Conservation (phyloP, 2,113 vertebrate species). For the Promerops cafer region DNA sequence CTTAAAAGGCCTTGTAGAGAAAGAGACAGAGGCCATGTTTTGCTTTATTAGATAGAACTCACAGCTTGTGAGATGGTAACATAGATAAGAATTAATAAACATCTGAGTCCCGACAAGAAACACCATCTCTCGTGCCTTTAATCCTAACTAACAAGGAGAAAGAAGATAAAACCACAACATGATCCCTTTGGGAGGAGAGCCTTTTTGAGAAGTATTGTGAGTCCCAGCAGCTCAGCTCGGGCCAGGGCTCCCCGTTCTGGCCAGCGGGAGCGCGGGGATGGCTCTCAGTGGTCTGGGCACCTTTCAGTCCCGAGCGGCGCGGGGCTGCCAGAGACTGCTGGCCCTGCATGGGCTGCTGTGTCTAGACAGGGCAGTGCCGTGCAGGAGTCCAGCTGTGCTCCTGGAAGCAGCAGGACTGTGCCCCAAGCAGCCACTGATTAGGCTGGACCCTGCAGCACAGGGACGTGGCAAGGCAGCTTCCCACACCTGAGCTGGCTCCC, state of each 20-base stretch:
- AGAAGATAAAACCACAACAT: too few relatives aligned
- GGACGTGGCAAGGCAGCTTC: background rate
- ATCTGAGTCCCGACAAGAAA: too few relatives aligned
- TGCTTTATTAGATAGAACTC: too few relatives aligned
- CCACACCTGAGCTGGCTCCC: background rate
- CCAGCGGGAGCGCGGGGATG: fast-evolving
- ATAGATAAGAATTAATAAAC: too few relatives aligned
- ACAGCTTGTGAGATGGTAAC: too few relatives aligned
- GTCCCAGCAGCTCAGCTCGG: background rate
- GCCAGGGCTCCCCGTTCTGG: background rate
- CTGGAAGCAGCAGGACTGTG: background rate
- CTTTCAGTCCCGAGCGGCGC: fast-evolving
- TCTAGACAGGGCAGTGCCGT: background rate
- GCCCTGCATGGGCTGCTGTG: background rate
- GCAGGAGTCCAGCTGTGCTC: background rate
- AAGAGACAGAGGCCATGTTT: too few relatives aligned
- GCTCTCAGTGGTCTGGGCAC: background rate
- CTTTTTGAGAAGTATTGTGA: fast-evolving
- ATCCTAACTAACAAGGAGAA: too few relatives aligned
- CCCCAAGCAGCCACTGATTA: background rate
- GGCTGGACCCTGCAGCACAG: background rate
- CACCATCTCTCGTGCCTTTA: too few relatives aligned
- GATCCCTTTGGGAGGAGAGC: background rate
- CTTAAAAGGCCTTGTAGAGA: too few relatives aligned
- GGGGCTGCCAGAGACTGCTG: background rate